These are phyloP conservation scores for Dendrolimus kikuchii DNA, from an alignment of 1,140 invertebrate genomes.

Conservation along the genomic window DNA sequence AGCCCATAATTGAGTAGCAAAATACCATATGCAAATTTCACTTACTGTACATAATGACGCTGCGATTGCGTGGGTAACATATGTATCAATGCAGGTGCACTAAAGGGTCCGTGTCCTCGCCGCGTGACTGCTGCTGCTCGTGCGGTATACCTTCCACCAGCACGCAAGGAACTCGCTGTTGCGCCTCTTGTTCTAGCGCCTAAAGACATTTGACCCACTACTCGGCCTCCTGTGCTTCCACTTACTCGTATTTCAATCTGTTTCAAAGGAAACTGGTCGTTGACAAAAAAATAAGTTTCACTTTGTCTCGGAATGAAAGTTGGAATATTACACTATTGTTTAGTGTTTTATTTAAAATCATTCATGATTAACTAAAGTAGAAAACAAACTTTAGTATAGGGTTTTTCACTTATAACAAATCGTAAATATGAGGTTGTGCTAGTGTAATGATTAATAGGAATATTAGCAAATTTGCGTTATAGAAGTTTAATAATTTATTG, in stretches of 20 bases:
- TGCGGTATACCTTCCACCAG: slow-evolving; percentile 52
- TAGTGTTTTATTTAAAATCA: no score
- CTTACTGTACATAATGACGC: slow-evolving; percentile 59
- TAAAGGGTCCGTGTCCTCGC: slow-evolving; percentile 55
- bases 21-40: background rate
- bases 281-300: no score
- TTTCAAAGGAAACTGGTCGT: background rate
- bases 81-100: slow-evolving; percentile 52
- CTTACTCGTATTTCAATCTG: slow-evolving; percentile 30
- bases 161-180: slow-evolving; percentile 48
- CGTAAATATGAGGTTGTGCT: no score
- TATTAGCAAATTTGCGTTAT: no score
- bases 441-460: no score
- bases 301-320: no score
- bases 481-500: no score
- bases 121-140: slow-evolving; percentile 57
- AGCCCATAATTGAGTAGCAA: no score
- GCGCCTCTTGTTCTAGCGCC: slow-evolving; percentile 51
- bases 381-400: no score
- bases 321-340: no score
- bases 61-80: slow-evolving; percentile 62
- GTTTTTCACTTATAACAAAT: no score
- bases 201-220: slow-evolving; percentile 66
- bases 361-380: no score
- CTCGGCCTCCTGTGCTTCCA: slow-evolving; percentile 56